Conservation (phyloP, 1,140 invertebrate genomes). For the Drosophila ohnishii region DNA sequence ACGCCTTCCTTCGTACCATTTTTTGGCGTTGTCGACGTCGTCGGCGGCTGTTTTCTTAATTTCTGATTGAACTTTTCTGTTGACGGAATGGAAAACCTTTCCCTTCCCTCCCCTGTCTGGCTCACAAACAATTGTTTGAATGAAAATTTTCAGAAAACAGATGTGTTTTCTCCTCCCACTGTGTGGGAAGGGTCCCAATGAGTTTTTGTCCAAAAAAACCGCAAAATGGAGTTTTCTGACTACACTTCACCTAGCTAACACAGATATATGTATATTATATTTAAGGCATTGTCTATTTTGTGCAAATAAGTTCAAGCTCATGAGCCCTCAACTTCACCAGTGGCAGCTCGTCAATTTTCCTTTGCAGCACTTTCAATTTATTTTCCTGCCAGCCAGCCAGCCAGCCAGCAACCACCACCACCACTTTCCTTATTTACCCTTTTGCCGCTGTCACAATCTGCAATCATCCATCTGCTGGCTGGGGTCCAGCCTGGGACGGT, state of each 20-base stretch:
- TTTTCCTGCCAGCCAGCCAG: slow-evolving; percentile 42
- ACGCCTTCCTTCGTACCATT: slow-evolving; percentile 56
- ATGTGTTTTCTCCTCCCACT: slow-evolving; percentile 56
- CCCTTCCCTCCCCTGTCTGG: slow-evolving; percentile 39
- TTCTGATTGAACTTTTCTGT: slow-evolving; percentile 82
- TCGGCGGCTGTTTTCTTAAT: slow-evolving; percentile 77
- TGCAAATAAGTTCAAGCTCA: slow-evolving; percentile 72
- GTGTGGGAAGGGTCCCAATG: slow-evolving; percentile 55
- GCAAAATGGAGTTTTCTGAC: slow-evolving; percentile 58
- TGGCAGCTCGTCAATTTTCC: slow-evolving; percentile 72
- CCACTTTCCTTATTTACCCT: slow-evolving; percentile 68
- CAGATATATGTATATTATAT: slow-evolving; percentile 30
- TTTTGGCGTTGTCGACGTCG: slow-evolving; percentile 52
- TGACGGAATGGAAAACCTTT: slow-evolving; percentile 67
- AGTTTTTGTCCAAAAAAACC: slow-evolving; percentile 54
- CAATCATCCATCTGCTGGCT: slow-evolving; percentile 67
- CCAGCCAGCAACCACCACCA: slow-evolving; percentile 19
- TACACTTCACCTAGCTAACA: slow-evolving; percentile 2
- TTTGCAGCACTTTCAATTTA: slow-evolving; percentile 75
- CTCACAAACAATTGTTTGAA: slow-evolving; percentile 64
- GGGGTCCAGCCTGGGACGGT: slow-evolving; percentile 39
- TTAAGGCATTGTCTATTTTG: slow-evolving; percentile 60
- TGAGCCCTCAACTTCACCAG: slow-evolving; percentile 50
- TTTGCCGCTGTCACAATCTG: slow-evolving; percentile 74
- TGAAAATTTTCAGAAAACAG: slow-evolving; percentile 70